Evolutionary conservation across 1,140 invertebrate species (phyloP).

Genomic region (Phortica variegata): DNA sequence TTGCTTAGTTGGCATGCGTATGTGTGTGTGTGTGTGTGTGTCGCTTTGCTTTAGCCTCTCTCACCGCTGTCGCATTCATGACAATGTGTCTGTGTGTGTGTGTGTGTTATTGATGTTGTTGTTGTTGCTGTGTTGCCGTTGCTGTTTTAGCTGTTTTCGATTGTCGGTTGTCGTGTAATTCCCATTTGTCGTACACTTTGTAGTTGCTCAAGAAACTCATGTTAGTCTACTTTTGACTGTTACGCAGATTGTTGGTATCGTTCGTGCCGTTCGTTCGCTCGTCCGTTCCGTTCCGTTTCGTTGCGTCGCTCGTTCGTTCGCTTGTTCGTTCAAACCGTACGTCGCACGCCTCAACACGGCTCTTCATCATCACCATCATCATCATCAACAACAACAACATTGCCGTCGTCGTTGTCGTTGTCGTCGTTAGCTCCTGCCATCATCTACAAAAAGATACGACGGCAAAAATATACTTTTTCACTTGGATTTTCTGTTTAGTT

Average conservation of each 20-base stretch:
- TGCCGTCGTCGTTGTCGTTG: too few relatives aligned
- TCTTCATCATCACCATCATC: too few relatives aligned
- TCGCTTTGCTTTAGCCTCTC: constrained; percentile 8
- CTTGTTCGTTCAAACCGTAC: constrained; percentile 20
- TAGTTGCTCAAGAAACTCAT: constrained; percentile 57
- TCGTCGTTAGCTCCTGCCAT: too few relatives aligned
- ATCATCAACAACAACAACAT: too few relatives aligned
- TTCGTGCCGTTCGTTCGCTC: constrained; percentile 21
- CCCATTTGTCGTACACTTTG: constrained; percentile 58
- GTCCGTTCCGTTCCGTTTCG: neutral
- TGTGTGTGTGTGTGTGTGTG: constrained; percentile 11
- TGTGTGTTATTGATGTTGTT: constrained; percentile 7
- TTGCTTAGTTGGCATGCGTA: constrained; percentile 3
- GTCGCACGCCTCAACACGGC: neutral
- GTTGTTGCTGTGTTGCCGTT: constrained; percentile 26
- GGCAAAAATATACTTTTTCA: too few relatives aligned
- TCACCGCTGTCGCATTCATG: constrained; percentile 12
- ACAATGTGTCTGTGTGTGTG: constrained; percentile 7
- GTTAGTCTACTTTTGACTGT: constrained; percentile 58
- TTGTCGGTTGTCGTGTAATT: constrained; percentile 57
- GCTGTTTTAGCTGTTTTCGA: constrained; percentile 44
- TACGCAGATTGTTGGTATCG: constrained; percentile 56
- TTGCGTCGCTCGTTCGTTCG: constrained; percentile 18
- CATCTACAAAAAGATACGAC: too few relatives aligned
- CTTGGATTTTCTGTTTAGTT: too few relatives aligned